Percentiles rank a stretch among this genome's conserved stretches.
These are phyloP conservation scores for Merodon equestris DNA, from an alignment of 2,888 invertebrate species.

Conservation along the genomic window DNA sequence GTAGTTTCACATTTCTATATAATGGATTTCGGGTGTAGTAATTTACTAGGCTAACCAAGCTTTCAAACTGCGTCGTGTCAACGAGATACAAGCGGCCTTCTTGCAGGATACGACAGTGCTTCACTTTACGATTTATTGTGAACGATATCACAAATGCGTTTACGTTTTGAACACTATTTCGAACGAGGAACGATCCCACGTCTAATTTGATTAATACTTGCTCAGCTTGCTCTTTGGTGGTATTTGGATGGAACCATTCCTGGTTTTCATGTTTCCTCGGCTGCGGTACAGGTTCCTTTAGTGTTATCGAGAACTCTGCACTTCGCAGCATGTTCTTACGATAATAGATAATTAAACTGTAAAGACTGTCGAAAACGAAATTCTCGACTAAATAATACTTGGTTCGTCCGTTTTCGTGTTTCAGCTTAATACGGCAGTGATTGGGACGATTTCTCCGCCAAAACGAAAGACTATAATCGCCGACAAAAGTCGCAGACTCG, in stretches of 20 bases:
- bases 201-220: slow-evolving; percentile 90
- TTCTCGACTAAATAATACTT: slow-evolving; percentile 95
- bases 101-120: slow-evolving; percentile 96
- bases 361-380: slow-evolving; percentile 93
- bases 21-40: slow-evolving; percentile 95
- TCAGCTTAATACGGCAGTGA: slow-evolving; percentile 93
- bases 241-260: slow-evolving; percentile 94
- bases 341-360: slow-evolving; percentile 94
- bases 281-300: slow-evolving; percentile 95
- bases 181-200: slow-evolving; percentile 96
- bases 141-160: slow-evolving; percentile 96
- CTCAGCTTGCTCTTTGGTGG: slow-evolving; percentile 91
- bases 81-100: slow-evolving; percentile 95
- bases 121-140: slow-evolving; percentile 93
- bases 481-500: slow-evolving; percentile 96
- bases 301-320: slow-evolving; percentile 91
- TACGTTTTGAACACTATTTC: slow-evolving; percentile 92
- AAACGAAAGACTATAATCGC: slow-evolving; percentile 96
- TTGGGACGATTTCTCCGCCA: slow-evolving; percentile 94
- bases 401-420: slow-evolving; percentile 91
- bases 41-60: slow-evolving; percentile 93
- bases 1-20: slow-evolving; percentile 93
- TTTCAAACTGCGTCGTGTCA: slow-evolving; percentile 96
- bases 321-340: slow-evolving; percentile 91
- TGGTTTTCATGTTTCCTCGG: slow-evolving; percentile 95